These are phyloP conservation scores for Cantharis rustica DNA, from an alignment of 2,888 invertebrate species.

Conservation along the genomic window DNA sequence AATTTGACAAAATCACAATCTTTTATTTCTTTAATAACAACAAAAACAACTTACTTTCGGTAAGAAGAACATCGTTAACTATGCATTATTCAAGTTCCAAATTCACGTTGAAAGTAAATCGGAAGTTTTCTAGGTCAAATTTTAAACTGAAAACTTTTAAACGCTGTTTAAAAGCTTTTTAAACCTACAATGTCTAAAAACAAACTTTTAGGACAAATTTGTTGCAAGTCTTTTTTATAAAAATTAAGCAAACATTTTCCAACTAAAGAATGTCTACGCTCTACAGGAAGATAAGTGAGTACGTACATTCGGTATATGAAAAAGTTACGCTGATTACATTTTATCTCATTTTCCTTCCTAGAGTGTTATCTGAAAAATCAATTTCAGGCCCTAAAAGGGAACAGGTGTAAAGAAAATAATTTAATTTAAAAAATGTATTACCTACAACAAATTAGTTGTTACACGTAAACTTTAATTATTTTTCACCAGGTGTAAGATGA, in stretches of 20 bases:
- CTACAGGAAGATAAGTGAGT: not conserved
- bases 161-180: not conserved
- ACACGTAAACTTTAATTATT: not conserved
- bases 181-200: not conserved
- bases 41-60: not conserved
- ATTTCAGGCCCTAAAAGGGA: not conserved
- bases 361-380: not conserved
- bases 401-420: not conserved
- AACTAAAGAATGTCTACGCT: not conserved
- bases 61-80: not conserved
- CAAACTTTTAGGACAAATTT: not conserved
- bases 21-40: not conserved
- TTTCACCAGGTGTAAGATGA: not conserved
- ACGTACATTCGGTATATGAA: not conserved
- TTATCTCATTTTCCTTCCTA: not conserved
- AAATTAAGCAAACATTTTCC: not conserved
- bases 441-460: not conserved
- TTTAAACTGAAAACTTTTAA: not conserved
- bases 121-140: not conserved
- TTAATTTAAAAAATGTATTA: not conserved
- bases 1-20: not conserved
- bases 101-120: not conserved
- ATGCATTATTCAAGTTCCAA: not conserved
- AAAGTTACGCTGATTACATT: not conserved
- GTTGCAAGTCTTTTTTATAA: not conserved